phyloP scores from a whole-genome alignment of 2,113 vertebrate genomes.

The Microcebus tavaratra region DNA sequence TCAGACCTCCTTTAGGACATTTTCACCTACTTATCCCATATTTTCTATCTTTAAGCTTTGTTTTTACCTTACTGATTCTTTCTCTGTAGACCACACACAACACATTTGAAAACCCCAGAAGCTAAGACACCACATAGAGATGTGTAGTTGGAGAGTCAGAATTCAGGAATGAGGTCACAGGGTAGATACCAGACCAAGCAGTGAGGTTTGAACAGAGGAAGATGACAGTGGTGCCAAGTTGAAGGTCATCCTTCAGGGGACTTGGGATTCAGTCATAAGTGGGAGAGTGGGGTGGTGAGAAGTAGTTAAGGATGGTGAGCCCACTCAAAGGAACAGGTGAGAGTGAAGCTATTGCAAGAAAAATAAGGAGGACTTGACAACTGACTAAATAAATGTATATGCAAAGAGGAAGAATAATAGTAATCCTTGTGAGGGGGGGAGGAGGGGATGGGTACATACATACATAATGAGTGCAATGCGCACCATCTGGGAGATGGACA shows the following conservation, averaged over 20 bases:
- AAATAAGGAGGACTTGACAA: neutral
- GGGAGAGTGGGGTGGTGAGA: neutral
- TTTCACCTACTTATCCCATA: neutral
- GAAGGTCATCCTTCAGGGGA: neutral
- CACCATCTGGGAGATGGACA: no score
- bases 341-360: neutral
- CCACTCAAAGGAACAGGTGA: neutral
- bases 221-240: neutral
- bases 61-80: neutral
- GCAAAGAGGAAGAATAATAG: constrained; percentile 3
- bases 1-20: neutral
- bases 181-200: neutral
- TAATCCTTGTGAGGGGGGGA: neutral
- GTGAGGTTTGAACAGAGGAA: neutral
- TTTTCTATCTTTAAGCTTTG: neutral
- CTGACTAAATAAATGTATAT: neutral
- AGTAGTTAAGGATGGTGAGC: neutral
- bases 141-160: neutral
- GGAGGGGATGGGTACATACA: no score
- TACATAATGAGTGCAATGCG: no score
- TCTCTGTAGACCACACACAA: neutral
- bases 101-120: neutral
- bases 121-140: neutral
- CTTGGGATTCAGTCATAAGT: neutral
- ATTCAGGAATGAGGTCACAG: neutral